These are phyloP conservation scores for Brachionus plicatilis DNA, from an alignment of 1,140 invertebrate species.

Conservation along the genomic window DNA sequence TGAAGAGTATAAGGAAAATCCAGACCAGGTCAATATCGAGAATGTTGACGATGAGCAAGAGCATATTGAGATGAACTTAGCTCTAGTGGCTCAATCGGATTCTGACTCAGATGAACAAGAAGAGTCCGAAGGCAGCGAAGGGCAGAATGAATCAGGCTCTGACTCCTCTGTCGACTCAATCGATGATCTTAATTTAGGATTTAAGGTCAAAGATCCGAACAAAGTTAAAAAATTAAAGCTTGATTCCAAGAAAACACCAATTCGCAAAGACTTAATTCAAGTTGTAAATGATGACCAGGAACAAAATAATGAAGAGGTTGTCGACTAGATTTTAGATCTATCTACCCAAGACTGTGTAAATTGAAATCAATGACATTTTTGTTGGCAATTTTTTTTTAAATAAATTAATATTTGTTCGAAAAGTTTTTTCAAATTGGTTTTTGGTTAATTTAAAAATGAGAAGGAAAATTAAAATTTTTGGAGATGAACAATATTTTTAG, in stretches of 20 bases:
- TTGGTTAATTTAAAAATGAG: neutral
- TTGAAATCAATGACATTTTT: neutral
- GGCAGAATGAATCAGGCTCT: neutral
- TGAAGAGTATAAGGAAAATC: conserved; percentile 27
- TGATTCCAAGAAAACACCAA: neutral
- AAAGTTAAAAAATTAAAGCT: conserved; percentile 26
- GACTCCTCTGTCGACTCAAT: neutral
- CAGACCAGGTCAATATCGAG: conserved; percentile 38
- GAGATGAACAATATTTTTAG: too few species aligned
- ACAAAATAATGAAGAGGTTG: neutral
- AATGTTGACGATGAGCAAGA: conserved; percentile 36
- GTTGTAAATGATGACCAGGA: neutral
- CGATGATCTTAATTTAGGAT: conserved; percentile 2
- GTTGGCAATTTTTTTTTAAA: neutral
- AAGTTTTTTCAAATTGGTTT: neutral
- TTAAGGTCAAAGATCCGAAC: neutral
- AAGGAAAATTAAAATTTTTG: too few species aligned
- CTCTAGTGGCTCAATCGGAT: conserved; percentile 25
- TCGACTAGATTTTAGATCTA: conserved; percentile 3
- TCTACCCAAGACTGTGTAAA: neutral
- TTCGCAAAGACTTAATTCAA: neutral
- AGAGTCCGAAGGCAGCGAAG: neutral
- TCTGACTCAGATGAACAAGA: conserved; percentile 1
- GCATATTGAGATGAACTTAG: conserved; percentile 37
- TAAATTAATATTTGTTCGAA: neutral